Evolutionary conservation across 2,888 invertebrate genomes (phyloP), one percentile per base, ranked within the genome.

Genomic region (Epiblema foenella): DNA sequence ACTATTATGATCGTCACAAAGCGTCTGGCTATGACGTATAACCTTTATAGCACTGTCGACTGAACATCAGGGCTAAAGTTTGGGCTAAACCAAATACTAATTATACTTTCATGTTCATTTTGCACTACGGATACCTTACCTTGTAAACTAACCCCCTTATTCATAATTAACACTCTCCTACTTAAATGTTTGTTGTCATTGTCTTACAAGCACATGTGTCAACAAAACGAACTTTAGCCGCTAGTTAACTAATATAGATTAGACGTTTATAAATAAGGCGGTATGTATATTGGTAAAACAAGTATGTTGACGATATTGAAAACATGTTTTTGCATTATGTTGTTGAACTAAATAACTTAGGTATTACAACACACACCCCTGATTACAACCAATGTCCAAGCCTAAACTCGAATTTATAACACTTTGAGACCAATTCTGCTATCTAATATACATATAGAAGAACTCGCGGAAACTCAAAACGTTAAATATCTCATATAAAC

Each of bases 1-100:
- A 37, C 64, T 49, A 46, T 72, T 60, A 59, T 63, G 81, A 79
- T 81, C 77, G 81, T 83, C 79, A 82, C 84, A 82, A 80, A 77
- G 78, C 77, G 60, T 42, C 56, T 24, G 51, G 60, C 56, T 24
- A 20, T 24, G 15, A 33, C 46, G 12, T 37, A 18, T 15, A 65
- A 39, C 24, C 18, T 63, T 49, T 63, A 33, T 33, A 33, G 33
- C 33, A 33, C 3, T 33, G 52, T 18, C 5, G 2, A 11, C 24
- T 9, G n/a, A n/a, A 46, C 5, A 33, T 24, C 11, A 0, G 24
- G 24, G 1, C 15, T 42, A n/a, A 24, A 9, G 0, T 46, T 24
- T 59, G n/a, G 59, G 20, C 9, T 59, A 10, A 58, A 12, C 42
- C 20, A n/a, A 46, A 46, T 46, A 46, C 46, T 46, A 46, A n/a